phyloP scores from a whole-genome alignment of 2,113 vertebrate genomes.

The Salvelinus fontinalis region DNA sequence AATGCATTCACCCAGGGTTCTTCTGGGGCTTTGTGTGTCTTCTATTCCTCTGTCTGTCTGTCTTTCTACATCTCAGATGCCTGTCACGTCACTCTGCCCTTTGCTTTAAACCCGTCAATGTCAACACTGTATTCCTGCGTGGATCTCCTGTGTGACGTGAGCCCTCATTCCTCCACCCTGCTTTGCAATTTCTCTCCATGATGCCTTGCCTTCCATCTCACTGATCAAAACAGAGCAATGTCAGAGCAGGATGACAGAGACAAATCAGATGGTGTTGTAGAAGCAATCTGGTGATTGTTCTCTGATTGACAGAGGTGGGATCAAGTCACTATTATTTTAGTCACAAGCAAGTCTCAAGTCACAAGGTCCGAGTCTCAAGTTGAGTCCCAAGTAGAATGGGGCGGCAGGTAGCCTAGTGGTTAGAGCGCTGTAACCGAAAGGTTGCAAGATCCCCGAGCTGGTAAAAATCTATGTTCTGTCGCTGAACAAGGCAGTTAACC shows the following conservation, averaged over 20 bases:
- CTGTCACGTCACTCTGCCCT: conserved; percentile 75
- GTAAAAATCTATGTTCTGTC: no score
- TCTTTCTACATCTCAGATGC: conserved; percentile 59
- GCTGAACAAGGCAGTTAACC: no score
- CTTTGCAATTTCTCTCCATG: conserved; percentile 43
- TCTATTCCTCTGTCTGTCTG: conserved; percentile 35
- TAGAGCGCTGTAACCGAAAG: no score
- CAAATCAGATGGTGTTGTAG: conserved; percentile 52
- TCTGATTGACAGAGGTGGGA: neutral
- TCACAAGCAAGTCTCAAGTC: no score
- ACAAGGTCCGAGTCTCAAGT: no score
- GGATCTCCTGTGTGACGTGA: conserved; percentile 60
- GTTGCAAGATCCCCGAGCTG: no score
- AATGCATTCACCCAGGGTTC: conserved; percentile 48
- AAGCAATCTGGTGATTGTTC: conserved; percentile 19
- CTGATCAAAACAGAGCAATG: conserved; percentile 53
- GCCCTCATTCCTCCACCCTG: conserved; percentile 35
- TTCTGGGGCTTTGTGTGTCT: conserved; percentile 8
- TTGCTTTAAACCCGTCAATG: conserved; percentile 72
- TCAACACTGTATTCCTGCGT: conserved; percentile 74
- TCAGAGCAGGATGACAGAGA: conserved; percentile 52
- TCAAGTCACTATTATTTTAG: no score
- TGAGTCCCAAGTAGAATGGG: no score
- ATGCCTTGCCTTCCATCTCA: conserved; percentile 35
- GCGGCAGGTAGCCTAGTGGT: no score